Evolutionary conservation across 92 coral and sea anemone genomes (phyloP).

Genomic region (Zoanthus gigantus): DNA sequence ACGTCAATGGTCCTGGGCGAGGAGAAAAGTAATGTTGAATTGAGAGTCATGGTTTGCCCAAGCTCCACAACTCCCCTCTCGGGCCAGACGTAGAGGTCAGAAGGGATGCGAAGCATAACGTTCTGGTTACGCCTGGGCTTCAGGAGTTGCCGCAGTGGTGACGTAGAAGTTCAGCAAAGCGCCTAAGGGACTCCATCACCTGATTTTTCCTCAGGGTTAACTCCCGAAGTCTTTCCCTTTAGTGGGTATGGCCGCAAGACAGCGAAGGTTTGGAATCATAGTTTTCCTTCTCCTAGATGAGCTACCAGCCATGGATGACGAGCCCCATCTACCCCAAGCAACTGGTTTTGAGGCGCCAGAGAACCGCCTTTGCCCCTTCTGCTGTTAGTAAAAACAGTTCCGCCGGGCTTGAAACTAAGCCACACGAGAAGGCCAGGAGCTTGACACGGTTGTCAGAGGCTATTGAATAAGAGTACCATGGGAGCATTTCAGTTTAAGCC

Average conservation of each 20-base stretch:
- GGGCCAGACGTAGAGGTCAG: too few relatives aligned
- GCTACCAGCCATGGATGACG: conserved; percentile 58
- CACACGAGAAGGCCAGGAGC: conserved; percentile 67
- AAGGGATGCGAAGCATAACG: neutral
- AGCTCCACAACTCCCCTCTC: neutral
- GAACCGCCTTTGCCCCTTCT: conserved; percentile 39
- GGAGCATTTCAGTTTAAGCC: conserved; percentile 37
- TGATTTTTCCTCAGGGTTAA: conserved; percentile 53
- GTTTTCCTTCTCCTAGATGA: conserved; percentile 30
- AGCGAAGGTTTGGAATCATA: conserved; percentile 68
- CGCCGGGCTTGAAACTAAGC: conserved; percentile 53
- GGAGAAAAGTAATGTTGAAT: neutral
- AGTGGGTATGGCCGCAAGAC: conserved; percentile 50
- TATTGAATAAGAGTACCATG: conserved; percentile 30
- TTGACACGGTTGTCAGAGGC: conserved; percentile 68
- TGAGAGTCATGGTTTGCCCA: neutral
- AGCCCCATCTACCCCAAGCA: conserved; percentile 70
- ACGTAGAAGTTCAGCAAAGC: conserved; percentile 28
- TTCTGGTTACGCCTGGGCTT: conserved; percentile 4
- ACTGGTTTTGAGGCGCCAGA: conserved; percentile 41
- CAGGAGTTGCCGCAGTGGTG: conserved; percentile 59
- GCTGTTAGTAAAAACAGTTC: conserved; percentile 61
- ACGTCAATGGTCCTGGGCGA: conserved; percentile 10
- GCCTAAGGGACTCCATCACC: conserved; percentile 13
- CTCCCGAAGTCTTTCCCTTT: conserved; percentile 53